Evolutionary conservation across 2,797 vertebrate species (phyloP).

Genomic region (Rhynchotus rufescens): DNA sequence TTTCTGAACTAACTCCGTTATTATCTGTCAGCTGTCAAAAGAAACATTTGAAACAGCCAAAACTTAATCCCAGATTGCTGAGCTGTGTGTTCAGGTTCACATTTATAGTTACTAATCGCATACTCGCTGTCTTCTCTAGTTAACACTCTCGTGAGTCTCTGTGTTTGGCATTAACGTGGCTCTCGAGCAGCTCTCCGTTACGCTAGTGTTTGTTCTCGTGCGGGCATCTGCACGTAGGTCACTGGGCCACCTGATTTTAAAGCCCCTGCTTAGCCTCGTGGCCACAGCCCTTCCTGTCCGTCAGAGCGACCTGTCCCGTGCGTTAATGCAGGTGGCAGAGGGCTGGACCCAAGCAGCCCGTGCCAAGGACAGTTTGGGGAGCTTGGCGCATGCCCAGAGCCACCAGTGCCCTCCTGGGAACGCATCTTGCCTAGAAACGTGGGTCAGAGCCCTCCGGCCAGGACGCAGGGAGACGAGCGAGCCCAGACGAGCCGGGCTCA

Average conservation of each 20-base stretch:
- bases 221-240: not conserved
- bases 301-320: too few relatives aligned
- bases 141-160: constrained; percentile 8
- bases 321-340: rapidly evolving
- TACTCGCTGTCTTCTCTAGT: not conserved
- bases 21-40: not conserved
- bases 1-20: constrained; percentile 6
- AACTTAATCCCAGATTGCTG: not conserved
- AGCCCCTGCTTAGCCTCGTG: not conserved
- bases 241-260: rapidly evolving
- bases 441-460: not conserved
- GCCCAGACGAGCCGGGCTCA: not conserved
- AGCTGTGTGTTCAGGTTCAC: not conserved
- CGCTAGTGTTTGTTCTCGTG: not conserved
- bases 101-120: not conserved
- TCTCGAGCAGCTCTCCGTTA: not conserved
- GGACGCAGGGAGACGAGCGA: not conserved
- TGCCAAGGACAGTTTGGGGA: too few relatives aligned
- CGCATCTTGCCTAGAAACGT: not conserved
- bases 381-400: not conserved
- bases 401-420: not conserved
- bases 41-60: not conserved
- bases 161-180: not conserved
- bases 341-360: not conserved
- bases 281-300: rapidly evolving